Percentiles rank a stretch among this genome's conserved stretches.
Conservation (phyloP, 2,797 vertebrate species). For the Hylomyscus alleni region DNA sequence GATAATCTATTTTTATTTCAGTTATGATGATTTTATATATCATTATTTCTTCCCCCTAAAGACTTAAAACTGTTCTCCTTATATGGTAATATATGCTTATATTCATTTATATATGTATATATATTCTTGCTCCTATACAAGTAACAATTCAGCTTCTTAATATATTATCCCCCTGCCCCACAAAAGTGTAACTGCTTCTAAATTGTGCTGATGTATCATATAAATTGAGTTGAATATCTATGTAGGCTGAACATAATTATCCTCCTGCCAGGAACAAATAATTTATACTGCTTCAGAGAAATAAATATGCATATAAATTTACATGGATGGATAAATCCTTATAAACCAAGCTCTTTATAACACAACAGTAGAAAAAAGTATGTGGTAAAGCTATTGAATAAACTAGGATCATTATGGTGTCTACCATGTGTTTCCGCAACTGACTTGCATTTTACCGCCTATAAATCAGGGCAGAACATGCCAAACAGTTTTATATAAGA, state of each 20-base stretch:
- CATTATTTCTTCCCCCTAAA: background rate
- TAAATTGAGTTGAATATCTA: conserved; percentile 78
- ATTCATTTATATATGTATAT: background rate
- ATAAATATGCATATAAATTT: conserved; percentile 86
- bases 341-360: conserved; percentile 81
- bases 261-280: conserved; percentile 82
- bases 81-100: conserved; percentile 59
- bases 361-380: conserved; percentile 72
- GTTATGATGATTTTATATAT: conserved; percentile 6
- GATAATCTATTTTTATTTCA: conserved; percentile 24
- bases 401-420: conserved; percentile 75
- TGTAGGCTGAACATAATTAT: conserved; percentile 83
- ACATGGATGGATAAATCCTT: conserved; percentile 80
- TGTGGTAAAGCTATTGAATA: conserved; percentile 79
- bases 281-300: conserved; percentile 80
- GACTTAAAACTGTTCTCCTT: conserved; percentile 60
- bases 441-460: conserved; percentile 72
- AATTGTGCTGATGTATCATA: conserved; percentile 73
- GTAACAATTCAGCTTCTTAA: conserved; percentile 71
- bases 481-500: conserved; percentile 72
- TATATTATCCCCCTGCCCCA: conserved; percentile 15
- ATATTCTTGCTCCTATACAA: conserved; percentile 62
- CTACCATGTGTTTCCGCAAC: conserved; percentile 75
- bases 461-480: conserved; percentile 75
- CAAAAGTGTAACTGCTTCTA: conserved; percentile 75